Evolutionary conservation across 2,888 invertebrate genomes (phyloP).

Genomic region (Plagodis dolabraria): DNA sequence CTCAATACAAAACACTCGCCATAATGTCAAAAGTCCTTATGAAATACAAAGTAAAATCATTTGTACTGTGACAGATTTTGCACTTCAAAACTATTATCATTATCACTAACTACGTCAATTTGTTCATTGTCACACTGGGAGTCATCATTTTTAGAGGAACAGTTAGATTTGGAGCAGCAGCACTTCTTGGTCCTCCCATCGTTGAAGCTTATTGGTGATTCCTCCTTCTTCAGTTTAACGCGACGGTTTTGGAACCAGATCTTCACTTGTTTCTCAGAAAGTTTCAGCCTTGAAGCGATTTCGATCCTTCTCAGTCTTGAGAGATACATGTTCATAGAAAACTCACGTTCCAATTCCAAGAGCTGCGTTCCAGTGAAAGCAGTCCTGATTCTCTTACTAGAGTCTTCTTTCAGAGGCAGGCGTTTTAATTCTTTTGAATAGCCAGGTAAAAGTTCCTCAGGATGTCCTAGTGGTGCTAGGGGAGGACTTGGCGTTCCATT

Average conservation of each 20-base stretch:
- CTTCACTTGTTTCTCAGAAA: conserved; percentile 98
- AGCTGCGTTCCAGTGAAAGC: conserved; percentile 97
- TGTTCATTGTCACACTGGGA: conserved; percentile 71
- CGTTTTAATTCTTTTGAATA: conserved; percentile 76
- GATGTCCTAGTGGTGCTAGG: conserved; percentile 72
- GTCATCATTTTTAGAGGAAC: conserved; percentile 57
- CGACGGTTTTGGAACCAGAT: conserved; percentile 98
- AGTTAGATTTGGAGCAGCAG: conserved; percentile 67
- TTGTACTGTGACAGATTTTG: conserved; percentile 67
- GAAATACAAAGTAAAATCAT: conserved; percentile 32
- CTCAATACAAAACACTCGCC: no score
- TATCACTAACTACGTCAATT: conserved; percentile 78
- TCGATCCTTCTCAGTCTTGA: conserved; percentile 95
- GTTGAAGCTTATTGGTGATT: conserved; percentile 79
- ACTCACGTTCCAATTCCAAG: conserved; percentile 94
- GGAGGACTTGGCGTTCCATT: conserved; percentile 85
- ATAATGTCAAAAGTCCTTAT: no score
- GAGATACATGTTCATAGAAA: conserved; percentile 95
- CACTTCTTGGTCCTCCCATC: conserved; percentile 68
- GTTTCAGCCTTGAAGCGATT: conserved; percentile 93
- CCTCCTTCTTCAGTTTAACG: conserved; percentile 97
- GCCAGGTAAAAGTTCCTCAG: conserved; percentile 75
- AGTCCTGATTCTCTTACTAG: conserved; percentile 95
- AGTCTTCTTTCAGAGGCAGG: conserved; percentile 84
- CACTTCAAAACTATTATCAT: conserved; percentile 62